A percentile compares a stretch with the other conserved stretches of the same genome.
These are phyloP conservation scores for Coptotermes formosanus DNA, from an alignment of 1,140 invertebrate species.

Conservation along the genomic window DNA sequence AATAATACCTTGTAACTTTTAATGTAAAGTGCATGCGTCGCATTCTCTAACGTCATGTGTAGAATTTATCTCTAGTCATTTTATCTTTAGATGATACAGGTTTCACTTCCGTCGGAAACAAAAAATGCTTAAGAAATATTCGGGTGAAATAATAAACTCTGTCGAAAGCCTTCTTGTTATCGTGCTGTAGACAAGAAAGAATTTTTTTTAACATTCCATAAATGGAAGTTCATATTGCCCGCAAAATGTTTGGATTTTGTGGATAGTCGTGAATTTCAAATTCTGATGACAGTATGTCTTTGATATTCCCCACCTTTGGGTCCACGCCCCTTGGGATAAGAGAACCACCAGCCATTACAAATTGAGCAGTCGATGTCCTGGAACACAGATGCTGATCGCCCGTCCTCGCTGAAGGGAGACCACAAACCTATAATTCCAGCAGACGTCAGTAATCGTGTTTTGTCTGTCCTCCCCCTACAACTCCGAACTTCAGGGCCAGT, in stretches of 20 bases:
- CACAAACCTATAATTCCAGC: neutral
- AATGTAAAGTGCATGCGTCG: no score
- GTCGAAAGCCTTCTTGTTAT: neutral
- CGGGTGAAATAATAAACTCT: no score
- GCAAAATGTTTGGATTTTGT: neutral
- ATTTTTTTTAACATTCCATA: neutral
- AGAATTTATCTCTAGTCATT: no score
- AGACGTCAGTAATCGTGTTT: neutral
- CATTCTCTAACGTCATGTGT: no score
- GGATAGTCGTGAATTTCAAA: neutral
- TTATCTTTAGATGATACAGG: no score
- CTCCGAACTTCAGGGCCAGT: neutral
- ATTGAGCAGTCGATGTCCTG: conserved; percentile 8
- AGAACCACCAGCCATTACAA: neutral
- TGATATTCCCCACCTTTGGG: neutral
- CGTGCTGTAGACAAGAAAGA: neutral
- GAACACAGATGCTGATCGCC: neutral
- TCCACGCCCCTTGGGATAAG: neutral
- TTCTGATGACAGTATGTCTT: neutral
- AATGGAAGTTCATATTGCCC: neutral
- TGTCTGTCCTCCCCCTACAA: neutral
- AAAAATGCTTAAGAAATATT: no score
- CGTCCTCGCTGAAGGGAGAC: neutral
- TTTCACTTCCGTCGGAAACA: no score
- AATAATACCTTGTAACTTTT: no score